A percentile compares a stretch with the other conserved stretches of the same genome.
These are phyloP conservation scores for Gryon sp. DNA, from an alignment of 1,140 invertebrate species.

Conservation along the genomic window DNA sequence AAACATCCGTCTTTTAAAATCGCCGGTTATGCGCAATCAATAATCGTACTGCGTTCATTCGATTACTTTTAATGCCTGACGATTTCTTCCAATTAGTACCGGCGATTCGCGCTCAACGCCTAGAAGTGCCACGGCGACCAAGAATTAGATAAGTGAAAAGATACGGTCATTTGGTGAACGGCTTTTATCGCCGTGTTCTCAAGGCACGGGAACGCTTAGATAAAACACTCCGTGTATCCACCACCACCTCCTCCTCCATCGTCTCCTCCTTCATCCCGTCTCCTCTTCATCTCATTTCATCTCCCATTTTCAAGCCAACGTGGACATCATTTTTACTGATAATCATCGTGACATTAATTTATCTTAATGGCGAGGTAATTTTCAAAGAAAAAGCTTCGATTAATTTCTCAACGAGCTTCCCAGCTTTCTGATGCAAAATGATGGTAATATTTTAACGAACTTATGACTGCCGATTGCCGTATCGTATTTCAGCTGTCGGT, in stretches of 20 bases:
- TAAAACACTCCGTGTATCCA: constrained; percentile 12
- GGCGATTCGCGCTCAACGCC: constrained; percentile 60
- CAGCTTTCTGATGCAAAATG: not conserved
- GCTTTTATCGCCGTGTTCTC: constrained; percentile 54
- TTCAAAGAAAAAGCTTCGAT: constrained; percentile 8
- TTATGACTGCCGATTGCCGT: constrained; percentile 16
- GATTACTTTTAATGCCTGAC: constrained; percentile 63
- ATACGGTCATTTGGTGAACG: constrained; percentile 63
- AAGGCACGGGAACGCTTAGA: constrained; percentile 21
- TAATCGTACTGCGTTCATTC: constrained; percentile 52
- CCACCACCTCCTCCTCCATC: not conserved
- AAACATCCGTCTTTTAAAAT: constrained; percentile 28
- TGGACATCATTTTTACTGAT: constrained; percentile 42
- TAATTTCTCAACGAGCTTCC: constrained; percentile 3
- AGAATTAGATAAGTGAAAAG: constrained; percentile 65
- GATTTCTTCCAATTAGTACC: constrained; percentile 65
- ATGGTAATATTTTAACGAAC: constrained; percentile 17
- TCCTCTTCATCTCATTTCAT: no score
- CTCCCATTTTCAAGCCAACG: no score
- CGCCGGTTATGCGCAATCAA: constrained; percentile 42
- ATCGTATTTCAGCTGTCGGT: constrained; percentile 29
- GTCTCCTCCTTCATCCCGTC: no score
- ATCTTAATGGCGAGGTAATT: constrained; percentile 42
- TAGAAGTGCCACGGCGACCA: constrained; percentile 60
- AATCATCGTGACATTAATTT: constrained; percentile 48